Evolutionary conservation across 2,888 invertebrate genomes (phyloP).

Genomic region (Plebejus argus): DNA sequence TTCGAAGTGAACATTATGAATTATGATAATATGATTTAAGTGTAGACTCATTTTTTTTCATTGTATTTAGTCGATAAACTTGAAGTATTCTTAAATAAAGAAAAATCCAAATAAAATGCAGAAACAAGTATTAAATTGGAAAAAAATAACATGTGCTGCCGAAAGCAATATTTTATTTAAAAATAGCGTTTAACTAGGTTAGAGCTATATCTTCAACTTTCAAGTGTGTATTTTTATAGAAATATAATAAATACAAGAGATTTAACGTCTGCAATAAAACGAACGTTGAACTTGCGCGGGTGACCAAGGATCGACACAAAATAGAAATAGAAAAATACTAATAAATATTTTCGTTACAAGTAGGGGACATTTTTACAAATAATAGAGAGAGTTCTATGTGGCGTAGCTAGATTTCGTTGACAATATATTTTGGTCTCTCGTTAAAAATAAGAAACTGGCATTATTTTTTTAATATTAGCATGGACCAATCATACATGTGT

Average conservation of each 20-base stretch:
- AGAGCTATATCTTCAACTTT: neutral
- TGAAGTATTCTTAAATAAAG: neutral
- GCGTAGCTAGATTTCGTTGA: neutral
- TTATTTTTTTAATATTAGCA: neutral
- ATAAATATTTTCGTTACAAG: neutral
- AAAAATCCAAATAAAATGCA: neutral
- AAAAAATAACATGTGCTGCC: neutral
- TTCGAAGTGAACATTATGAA: neutral
- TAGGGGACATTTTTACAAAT: neutral
- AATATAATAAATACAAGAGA: neutral
- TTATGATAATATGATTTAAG: neutral
- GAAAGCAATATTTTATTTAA: neutral
- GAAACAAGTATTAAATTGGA: neutral
- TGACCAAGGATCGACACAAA: constrained; percentile 9
- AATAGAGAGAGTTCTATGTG: neutral
- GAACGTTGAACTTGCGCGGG: constrained; percentile 21
- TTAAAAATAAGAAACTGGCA: neutral
- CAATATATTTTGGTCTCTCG: neutral
- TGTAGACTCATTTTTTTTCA: neutral
- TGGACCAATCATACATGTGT: no score
- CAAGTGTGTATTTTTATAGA: constrained; percentile 1
- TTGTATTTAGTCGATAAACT: no score
- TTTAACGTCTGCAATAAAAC: constrained; percentile 10
- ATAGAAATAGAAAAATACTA: constrained; percentile 19
- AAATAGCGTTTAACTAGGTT: constrained; percentile 9